A percentile compares a stretch with the other conserved stretches of the same genome.
These are phyloP conservation scores for Jordanella pulchra DNA, from an alignment of 2,797 vertebrate species.

Conservation along the genomic window DNA sequence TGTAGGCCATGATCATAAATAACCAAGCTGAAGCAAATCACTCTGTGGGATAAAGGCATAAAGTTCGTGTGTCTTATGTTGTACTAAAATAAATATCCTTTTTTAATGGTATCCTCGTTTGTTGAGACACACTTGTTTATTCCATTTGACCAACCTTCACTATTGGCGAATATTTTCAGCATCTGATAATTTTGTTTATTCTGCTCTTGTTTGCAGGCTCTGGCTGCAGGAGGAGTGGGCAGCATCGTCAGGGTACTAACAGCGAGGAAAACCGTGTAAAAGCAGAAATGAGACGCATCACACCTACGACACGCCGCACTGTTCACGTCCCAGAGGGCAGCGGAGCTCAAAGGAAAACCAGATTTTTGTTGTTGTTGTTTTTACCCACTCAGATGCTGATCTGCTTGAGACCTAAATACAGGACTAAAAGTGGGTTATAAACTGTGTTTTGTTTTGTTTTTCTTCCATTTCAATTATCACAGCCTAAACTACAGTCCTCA, in stretches of 20 bases:
- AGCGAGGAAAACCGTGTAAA: conserved; percentile 94
- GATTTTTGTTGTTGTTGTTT: conserved; percentile 19
- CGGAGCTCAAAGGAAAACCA: conserved; percentile 26
- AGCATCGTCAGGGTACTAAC: conserved; percentile 96
- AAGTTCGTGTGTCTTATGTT: neutral
- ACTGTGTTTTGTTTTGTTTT: conserved; percentile 18
- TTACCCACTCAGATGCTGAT: conserved; percentile 24
- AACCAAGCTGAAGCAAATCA: neutral
- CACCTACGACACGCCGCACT: conserved; percentile 53
- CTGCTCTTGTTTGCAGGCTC: conserved; percentile 78
- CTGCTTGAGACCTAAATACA: conserved; percentile 7
- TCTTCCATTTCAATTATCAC: conserved; percentile 15
- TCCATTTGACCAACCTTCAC: too few species aligned
- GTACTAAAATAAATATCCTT: neutral
- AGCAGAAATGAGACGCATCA: conserved; percentile 22
- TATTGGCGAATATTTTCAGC: too few species aligned
- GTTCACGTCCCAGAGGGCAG: conserved; percentile 63
- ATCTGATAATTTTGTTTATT: neutral
- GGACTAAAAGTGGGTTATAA: conserved; percentile 30
- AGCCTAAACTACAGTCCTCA: conserved; percentile 30
- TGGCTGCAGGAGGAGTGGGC: conserved; percentile 94
- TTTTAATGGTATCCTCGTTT: neutral
- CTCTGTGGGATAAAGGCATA: neutral
- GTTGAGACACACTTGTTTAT: neutral
- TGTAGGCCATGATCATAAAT: neutral